Conservation (phyloP, 2,797 vertebrate genomes). For the Numenius phaeopus region DNA sequence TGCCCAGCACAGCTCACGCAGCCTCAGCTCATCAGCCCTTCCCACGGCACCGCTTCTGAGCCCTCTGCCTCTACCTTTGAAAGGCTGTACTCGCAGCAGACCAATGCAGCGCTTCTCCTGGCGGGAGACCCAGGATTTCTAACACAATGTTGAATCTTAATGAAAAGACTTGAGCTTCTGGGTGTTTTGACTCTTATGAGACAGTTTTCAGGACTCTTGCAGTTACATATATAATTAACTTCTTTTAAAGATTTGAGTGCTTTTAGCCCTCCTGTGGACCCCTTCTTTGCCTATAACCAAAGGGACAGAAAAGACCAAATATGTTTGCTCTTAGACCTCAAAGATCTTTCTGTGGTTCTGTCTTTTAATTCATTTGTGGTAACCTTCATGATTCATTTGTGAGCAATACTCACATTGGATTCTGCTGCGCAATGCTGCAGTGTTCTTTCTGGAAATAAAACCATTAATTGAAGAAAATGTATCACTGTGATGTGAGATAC, state of each 20-base stretch:
- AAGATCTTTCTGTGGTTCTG: neutral
- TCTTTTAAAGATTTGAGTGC: neutral
- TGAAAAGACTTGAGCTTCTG: neutral
- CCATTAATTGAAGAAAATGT: neutral
- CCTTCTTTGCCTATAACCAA: neutral
- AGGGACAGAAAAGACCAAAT: neutral
- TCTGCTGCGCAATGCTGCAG: neutral
- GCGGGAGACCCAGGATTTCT: neutral
- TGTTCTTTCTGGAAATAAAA: neutral
- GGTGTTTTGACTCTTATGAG: neutral
- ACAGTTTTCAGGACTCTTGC: neutral
- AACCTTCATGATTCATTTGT: neutral
- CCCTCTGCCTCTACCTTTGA: fast-evolving
- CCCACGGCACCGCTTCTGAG: fast-evolving
- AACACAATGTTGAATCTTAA: fast-evolving
- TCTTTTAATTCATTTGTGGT: neutral
- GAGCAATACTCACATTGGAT: neutral
- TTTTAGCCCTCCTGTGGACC: neutral
- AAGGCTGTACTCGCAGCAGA: neutral
- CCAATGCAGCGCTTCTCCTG: fast-evolving
- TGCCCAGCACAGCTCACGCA: fast-evolving
- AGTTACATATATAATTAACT: neutral
- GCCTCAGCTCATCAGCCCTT: neutral
- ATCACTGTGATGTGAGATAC: neutral
- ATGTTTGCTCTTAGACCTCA: neutral